Base-by-base conservation (phyloP, 2,888 invertebrate genomes). In the Adineta ricciae region DNA sequence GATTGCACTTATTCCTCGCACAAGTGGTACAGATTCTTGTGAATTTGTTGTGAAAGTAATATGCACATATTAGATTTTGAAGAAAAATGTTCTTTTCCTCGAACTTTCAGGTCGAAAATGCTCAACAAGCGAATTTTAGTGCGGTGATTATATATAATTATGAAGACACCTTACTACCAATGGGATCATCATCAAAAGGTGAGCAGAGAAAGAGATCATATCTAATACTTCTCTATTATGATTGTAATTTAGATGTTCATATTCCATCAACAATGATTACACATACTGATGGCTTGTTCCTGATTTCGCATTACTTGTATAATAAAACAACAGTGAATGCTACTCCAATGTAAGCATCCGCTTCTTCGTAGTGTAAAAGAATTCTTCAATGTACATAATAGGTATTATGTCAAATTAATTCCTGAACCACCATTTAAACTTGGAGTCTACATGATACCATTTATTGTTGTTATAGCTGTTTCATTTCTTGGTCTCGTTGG, bases 81-180 rank as follows among this genome's bases (percentile, higher is more conserved):
- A 7, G 19, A 36, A 8, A 11, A 19, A 50, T 8, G 82, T 84
- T 50, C 46, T 46, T 50, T 72, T 50, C 49, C 83, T 78, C 24
- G 46, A 41, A 32, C 82, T 86, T 41, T n/a, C 56, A 86, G 56
- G 84, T 86, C 50, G 93, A 94, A 49, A 93, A 93, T 90, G 96
- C 96, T 49, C 95, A 96, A 91, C 91, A 91, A 84, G 94, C 94
- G 49, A 93, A 93, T 85, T 97, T 93, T 90, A 92, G 93, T 91
- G 95, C 94, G 87, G 95, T 93, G 86, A 95, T 97, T 88, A 93
- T 97, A 54, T 95, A 95, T 90, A 96, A 96, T 91, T 93, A 94
- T 83, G 93, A 94, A 89, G 94, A 94, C 86, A 94, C 24, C 46
- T 50, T 85, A 49, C 41, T 85, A 14, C 54, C 54, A 32, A 85